These are phyloP conservation scores for Drosophila picticornis DNA, from an alignment of 2,888 invertebrate species.

Conservation along the genomic window DNA sequence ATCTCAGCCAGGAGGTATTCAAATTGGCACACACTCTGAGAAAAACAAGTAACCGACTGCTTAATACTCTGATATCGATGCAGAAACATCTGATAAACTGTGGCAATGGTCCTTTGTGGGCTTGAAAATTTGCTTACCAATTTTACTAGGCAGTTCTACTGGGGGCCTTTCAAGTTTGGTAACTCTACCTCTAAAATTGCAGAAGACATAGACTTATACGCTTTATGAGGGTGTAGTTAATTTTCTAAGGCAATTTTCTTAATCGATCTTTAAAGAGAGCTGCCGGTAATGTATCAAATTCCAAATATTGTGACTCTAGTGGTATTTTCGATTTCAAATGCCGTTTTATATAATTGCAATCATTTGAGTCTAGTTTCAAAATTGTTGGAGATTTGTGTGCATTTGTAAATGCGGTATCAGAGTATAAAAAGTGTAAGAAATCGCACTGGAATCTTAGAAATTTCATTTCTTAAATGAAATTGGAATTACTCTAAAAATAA, in stretches of 20 bases:
- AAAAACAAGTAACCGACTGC: neutral
- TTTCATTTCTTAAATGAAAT: neutral
- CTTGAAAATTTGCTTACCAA: neutral
- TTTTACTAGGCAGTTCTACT: neutral
- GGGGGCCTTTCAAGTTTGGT: neutral
- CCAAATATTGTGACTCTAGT: neutral
- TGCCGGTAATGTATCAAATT: neutral
- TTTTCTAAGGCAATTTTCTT: neutral
- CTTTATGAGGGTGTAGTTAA: neutral
- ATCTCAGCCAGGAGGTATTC: constrained; percentile 65
- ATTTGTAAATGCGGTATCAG: neutral
- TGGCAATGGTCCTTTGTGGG: neutral
- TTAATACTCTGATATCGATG: neutral
- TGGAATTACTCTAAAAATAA: too few relatives aligned
- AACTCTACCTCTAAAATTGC: neutral
- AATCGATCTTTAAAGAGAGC: neutral
- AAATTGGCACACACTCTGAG: neutral
- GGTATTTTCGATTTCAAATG: neutral
- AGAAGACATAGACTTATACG: neutral
- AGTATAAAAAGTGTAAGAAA: neutral
- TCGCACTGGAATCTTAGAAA: neutral
- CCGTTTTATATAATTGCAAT: neutral
- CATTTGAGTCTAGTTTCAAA: neutral
- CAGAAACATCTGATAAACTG: neutral
- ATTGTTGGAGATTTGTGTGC: neutral